phyloP scores from a whole-genome alignment of 1,140 invertebrate species.

The Aphidius gifuensis region DNA sequence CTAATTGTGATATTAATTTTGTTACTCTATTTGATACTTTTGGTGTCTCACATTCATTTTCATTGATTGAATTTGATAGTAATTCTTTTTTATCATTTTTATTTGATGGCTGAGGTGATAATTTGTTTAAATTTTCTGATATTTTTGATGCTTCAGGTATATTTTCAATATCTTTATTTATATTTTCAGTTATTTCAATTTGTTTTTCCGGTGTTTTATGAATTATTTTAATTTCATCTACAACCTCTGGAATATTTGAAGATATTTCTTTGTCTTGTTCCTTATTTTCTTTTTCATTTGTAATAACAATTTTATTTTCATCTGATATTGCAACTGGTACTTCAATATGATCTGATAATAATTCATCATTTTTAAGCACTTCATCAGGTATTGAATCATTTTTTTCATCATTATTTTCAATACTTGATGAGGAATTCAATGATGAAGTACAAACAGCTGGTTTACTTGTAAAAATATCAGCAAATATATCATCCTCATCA shows the following conservation, averaged over 20 bases:
- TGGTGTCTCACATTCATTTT: background rate
- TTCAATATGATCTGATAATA: too few relatives aligned
- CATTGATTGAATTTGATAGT: background rate
- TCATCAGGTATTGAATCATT: too few relatives aligned
- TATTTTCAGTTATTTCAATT: conserved; percentile 40
- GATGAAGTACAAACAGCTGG: background rate
- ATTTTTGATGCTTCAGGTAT: background rate
- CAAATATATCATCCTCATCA: conserved; percentile 27
- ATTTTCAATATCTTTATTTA: background rate
- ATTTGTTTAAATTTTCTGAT: background rate
- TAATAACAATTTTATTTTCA: too few relatives aligned
- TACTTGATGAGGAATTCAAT: background rate
- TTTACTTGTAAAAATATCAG: conserved; percentile 23
- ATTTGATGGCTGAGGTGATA: too few relatives aligned
- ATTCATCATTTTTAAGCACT: too few relatives aligned
- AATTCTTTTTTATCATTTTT: conserved; percentile 1
- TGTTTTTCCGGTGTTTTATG: conserved; percentile 14
- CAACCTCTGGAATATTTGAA: too few relatives aligned
- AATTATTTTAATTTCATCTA: background rate
- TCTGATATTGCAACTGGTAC: too few relatives aligned
- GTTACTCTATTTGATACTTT: conserved; percentile 1
- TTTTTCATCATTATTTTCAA: too few relatives aligned
- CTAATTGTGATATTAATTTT: background rate
- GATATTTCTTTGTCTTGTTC: too few relatives aligned
- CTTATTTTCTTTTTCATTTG: too few relatives aligned